A percentile compares a stretch with the other conserved stretches of the same genome.
phyloP scores from a whole-genome alignment of 2,113 vertebrate species.

The Mus pahari region DNA sequence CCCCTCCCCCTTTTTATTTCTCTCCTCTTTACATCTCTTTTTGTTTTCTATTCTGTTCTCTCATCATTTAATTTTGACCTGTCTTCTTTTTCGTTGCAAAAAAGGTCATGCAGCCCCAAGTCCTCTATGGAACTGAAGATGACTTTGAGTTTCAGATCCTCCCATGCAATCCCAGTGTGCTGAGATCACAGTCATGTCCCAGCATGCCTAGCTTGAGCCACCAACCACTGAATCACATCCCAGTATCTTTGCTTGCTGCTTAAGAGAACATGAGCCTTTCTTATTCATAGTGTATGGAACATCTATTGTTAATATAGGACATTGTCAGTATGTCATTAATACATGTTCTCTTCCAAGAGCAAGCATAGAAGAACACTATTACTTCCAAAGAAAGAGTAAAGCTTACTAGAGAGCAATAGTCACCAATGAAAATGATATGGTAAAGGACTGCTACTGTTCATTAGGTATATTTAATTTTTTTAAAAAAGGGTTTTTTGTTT shows the following conservation, averaged over 20 bases:
- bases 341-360: not conserved
- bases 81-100: not conserved
- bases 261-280: not conserved
- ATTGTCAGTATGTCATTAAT: not conserved
- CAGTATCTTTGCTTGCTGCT: not conserved
- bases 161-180: not conserved
- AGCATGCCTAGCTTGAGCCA: not conserved
- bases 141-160: not conserved
- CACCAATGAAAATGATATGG: not conserved
- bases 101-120: not conserved
- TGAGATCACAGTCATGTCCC: not conserved
- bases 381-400: fast-evolving
- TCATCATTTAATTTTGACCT: not conserved
- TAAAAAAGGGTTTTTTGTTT: no score
- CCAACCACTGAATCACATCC: not conserved
- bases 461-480: not conserved
- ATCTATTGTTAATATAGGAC: not conserved
- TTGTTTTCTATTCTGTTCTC: not conserved
- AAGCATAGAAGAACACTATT: not conserved
- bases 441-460: not conserved
- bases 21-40: no score
- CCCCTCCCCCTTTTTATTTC: no score
- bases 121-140: not conserved
- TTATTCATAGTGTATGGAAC: not conserved
- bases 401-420: no score